Percentiles rank a stretch among this genome's conserved stretches.
Conservation (phyloP, 2,888 invertebrate species). For the Aspidapion aeneum region DNA sequence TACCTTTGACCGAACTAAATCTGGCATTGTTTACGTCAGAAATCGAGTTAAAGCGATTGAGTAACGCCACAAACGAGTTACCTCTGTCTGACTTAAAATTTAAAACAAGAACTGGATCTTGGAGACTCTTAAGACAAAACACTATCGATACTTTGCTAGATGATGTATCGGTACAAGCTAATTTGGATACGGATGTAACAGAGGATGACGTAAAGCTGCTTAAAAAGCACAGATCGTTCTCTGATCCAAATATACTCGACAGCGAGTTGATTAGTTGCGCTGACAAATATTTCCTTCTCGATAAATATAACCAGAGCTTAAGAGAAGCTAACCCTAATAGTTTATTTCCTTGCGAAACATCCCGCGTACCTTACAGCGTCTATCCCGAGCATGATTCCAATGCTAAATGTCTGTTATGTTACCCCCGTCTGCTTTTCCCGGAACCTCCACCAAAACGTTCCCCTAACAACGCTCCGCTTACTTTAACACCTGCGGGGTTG, state of each 20-base stretch:
- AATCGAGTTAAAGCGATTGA: slow-evolving; percentile 33
- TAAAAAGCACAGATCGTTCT: slow-evolving; percentile 41
- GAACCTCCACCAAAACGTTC: slow-evolving; percentile 24
- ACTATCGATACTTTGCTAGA: slow-evolving; percentile 36
- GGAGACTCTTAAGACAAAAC: slow-evolving; percentile 30
- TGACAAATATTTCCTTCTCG: slow-evolving; percentile 34
- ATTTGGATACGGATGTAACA: slow-evolving; percentile 39
- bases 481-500: too few relatives aligned
- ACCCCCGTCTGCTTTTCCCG: neutral
- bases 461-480: slow-evolving; percentile 41
- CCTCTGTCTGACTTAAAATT: slow-evolving; percentile 42
- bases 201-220: slow-evolving; percentile 24
- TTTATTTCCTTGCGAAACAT: slow-evolving; percentile 35
- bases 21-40: slow-evolving; percentile 43
- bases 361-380: slow-evolving; percentile 38
- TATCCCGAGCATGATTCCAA: slow-evolving; percentile 37
- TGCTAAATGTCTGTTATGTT: slow-evolving; percentile 30
- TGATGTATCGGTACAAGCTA: slow-evolving; percentile 38
- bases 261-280: slow-evolving; percentile 31
- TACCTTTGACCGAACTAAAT: slow-evolving; percentile 57
- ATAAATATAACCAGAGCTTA: slow-evolving; percentile 36
- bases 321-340: slow-evolving; percentile 21
- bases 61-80: slow-evolving; percentile 41
- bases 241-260: slow-evolving; percentile 46
- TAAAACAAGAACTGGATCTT: slow-evolving; percentile 27